Evolutionary conservation across 92 coral and sea anemone species (phyloP).

Genomic region (Porites divaricata): DNA sequence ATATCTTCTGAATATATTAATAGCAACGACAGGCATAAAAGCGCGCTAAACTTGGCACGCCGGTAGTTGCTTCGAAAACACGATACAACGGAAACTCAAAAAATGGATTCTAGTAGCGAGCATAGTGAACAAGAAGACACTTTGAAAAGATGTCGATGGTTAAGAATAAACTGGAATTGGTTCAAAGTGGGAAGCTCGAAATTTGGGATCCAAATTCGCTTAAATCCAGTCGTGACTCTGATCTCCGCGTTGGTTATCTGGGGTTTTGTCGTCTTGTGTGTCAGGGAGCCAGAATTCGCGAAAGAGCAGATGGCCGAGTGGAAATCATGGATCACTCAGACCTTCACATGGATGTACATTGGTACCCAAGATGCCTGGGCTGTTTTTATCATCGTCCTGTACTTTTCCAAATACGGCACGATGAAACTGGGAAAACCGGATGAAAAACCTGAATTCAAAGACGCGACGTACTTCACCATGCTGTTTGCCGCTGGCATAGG

Average conservation of each 20-base stretch:
- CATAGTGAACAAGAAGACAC: constrained; percentile 36
- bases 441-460: constrained; percentile 93
- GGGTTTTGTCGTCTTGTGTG: constrained; percentile 85
- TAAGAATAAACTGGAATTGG: constrained; percentile 42
- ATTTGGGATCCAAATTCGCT: constrained; percentile 38
- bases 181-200: constrained; percentile 41
- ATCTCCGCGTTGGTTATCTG: constrained; percentile 80
- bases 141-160: constrained; percentile 43
- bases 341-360: constrained; percentile 92
- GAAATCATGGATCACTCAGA: constrained; percentile 77
- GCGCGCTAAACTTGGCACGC: constrained; percentile 2
- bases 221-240: constrained; percentile 84
- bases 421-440: constrained; percentile 91
- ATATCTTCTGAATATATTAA: constrained; percentile 31
- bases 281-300: constrained; percentile 68
- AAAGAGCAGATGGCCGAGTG: constrained; percentile 54
- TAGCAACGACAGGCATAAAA: constrained; percentile 29
- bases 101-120: constrained; percentile 30
- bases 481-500: constrained; percentile 96
- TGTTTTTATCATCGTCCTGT: constrained; percentile 81
- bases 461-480: constrained; percentile 93
- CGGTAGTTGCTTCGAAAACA: constrained; percentile 13
- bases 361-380: constrained; percentile 93
- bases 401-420: constrained; percentile 87
- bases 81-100: constrained; percentile 6